Base-by-base conservation (phyloP, 2,113 vertebrate genomes). In the Brachyistius frenatus region DNA sequence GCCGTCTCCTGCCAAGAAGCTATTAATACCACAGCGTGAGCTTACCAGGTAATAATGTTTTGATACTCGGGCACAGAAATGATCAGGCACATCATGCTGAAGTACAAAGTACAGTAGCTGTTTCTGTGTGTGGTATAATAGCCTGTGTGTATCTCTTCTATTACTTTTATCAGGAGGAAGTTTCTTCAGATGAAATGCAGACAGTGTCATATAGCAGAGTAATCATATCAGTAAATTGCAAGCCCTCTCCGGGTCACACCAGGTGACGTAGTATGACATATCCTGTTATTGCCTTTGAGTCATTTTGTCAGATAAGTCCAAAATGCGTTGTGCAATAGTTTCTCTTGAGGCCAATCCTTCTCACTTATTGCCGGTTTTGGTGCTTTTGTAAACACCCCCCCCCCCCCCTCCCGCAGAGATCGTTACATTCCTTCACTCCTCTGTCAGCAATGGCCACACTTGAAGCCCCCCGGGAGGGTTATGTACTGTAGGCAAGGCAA, bases 271-370 rank as follows among this genome's bases (percentile, higher is more conserved):
- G 6, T 23, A 31, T 74, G 64, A 84, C 70, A 81, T 61, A 56
- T 90, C 85, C 84, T 88, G 83, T 86, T 65, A 8, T 68, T 88
- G 63, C 37, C 2, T 54, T 65, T 50, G 58, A 88, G 60, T 90
- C 69, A 78, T 70, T 46, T 66, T 61, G 60, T 78, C 61, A 80
- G 78, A 84, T 4, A 70, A 67, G 3, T 36, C 33, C 47, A 7
- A 50, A n/a, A 6, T 47, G 16, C 15, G 35, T 85, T 91, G 80
- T 83, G 84, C 65, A 86, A 88, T 36, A 16, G 23, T 37, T 37
- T 67, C 57, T 77, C 66, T 58, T 36, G 77, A 52, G 64, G 41
- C 60, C 69, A 57, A 33, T 69, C 66, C n/a, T 60, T 8, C 37
- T 50, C 41, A 7, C 23, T 33, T 63, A 44, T 76, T 85, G 71